phyloP scores from a whole-genome alignment of 2,888 invertebrate genomes.

The Troides aeacus region DNA sequence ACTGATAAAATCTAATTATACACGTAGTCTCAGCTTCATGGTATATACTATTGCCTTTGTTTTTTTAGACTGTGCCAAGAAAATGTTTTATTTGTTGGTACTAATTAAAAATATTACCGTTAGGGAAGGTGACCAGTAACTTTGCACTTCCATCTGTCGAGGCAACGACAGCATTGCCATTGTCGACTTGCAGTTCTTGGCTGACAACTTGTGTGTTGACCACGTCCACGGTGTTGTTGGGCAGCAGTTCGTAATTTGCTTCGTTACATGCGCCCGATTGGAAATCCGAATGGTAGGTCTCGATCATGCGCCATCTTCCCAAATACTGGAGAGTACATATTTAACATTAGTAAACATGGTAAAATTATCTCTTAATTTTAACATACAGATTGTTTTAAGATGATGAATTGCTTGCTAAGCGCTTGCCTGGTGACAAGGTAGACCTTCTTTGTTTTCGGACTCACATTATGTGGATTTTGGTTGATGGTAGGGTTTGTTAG shows the following conservation, averaged over 20 bases:
- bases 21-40: too few species aligned
- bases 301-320: constrained; percentile 80
- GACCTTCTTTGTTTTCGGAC: too few species aligned
- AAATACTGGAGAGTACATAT: constrained; percentile 43
- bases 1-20: too few species aligned
- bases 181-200: constrained; percentile 66
- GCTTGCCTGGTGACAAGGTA: too few species aligned
- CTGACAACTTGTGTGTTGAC: constrained; percentile 57
- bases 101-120: constrained; percentile 45
- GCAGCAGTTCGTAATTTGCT: constrained; percentile 70
- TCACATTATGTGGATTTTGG: too few species aligned
- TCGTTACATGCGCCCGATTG: constrained; percentile 82
- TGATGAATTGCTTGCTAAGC: too few species aligned
- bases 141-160: constrained; percentile 71
- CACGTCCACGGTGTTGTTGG: constrained; percentile 42
- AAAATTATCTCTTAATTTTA: too few species aligned
- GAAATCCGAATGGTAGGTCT: constrained; percentile 80
- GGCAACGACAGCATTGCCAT: constrained; percentile 67
- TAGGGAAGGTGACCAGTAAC: constrained; percentile 77
- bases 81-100: background rate
- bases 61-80: too few species aligned
- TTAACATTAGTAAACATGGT: background rate
- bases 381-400: too few species aligned
- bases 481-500: too few species aligned
- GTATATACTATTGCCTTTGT: too few species aligned